Evolutionary conservation across 2,113 vertebrate genomes (phyloP).

Genomic region (Gopherus evgoodei): DNA sequence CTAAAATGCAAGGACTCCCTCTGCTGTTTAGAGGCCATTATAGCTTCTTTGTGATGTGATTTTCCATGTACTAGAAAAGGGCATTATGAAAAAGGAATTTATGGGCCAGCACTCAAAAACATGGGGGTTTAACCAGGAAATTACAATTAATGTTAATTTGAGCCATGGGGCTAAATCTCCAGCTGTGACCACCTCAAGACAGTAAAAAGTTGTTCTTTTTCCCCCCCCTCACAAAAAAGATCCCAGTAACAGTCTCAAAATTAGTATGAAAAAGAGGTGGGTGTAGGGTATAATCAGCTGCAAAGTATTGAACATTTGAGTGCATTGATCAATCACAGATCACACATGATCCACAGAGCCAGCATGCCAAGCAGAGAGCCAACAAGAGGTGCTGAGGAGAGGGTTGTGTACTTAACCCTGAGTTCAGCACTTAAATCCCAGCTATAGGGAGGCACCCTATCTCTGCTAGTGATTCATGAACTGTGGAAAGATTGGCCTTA

Average conservation of each 20-base stretch:
- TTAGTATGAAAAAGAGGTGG: background rate
- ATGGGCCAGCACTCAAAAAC: background rate
- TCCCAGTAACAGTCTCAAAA: background rate
- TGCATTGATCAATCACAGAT: background rate
- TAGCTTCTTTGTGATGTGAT: background rate
- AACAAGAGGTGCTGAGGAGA: background rate
- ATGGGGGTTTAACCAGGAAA: background rate
- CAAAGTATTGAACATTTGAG: background rate
- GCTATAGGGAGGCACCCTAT: background rate
- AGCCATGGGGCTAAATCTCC: background rate
- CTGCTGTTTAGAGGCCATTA: slow-evolving; percentile 13
- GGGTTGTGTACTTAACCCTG: background rate
- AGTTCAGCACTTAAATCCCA: background rate
- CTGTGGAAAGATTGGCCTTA: background rate
- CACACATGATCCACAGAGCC: background rate
- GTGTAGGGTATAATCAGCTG: background rate
- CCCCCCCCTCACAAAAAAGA: background rate
- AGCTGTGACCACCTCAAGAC: background rate
- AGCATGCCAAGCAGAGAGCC: background rate
- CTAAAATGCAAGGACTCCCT: slow-evolving; percentile 54
- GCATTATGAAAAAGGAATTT: background rate
- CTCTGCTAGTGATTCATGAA: background rate
- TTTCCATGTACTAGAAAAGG: background rate
- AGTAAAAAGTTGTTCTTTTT: background rate
- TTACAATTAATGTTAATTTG: background rate